Evolutionary conservation across 2,888 invertebrate genomes (phyloP).

Genomic region (Lomographa bimaculata): DNA sequence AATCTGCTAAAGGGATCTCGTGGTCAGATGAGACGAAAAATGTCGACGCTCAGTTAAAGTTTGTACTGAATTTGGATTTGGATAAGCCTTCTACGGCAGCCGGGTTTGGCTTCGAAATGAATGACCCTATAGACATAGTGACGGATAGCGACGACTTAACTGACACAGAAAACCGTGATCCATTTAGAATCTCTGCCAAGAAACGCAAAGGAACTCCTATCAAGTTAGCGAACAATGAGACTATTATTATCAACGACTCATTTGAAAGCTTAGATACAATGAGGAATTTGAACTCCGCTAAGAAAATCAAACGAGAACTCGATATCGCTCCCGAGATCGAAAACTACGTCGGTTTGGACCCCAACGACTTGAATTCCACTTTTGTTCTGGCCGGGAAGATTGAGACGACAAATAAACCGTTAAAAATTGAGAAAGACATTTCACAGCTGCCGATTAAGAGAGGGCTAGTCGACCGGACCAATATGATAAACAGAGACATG

Average conservation of each 20-base stretch:
- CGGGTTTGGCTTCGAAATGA: conserved; percentile 39
- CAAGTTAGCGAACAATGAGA: conserved; percentile 64
- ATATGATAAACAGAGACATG: conserved; percentile 43
- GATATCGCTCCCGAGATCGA: conserved; percentile 48
- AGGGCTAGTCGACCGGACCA: conserved; percentile 65
- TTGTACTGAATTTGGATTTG: conserved; percentile 58
- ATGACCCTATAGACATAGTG: conserved; percentile 49
- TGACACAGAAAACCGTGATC: conserved; percentile 60
- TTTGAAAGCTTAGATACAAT: conserved; percentile 62
- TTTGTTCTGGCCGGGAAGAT: conserved; percentile 69
- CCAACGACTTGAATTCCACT: conserved; percentile 71
- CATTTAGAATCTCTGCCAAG: conserved; percentile 36
- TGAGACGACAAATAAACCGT: conserved; percentile 47
- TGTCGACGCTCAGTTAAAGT: conserved; percentile 57
- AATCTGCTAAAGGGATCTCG: conserved; percentile 83
- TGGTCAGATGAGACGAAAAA: conserved; percentile 81
- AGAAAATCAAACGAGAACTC: conserved; percentile 61
- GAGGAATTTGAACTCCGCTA: conserved; percentile 58
- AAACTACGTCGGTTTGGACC: conserved; percentile 55
- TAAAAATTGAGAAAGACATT: conserved; percentile 46
- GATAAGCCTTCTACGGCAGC: conserved; percentile 52
- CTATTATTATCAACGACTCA: conserved; percentile 72
- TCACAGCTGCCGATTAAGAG: conserved; percentile 44
- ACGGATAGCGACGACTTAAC: conserved; percentile 68
- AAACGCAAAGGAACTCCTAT: conserved; percentile 74